phyloP scores from a whole-genome alignment of 1,140 invertebrate species.

The Habropoda laboriosa region DNA sequence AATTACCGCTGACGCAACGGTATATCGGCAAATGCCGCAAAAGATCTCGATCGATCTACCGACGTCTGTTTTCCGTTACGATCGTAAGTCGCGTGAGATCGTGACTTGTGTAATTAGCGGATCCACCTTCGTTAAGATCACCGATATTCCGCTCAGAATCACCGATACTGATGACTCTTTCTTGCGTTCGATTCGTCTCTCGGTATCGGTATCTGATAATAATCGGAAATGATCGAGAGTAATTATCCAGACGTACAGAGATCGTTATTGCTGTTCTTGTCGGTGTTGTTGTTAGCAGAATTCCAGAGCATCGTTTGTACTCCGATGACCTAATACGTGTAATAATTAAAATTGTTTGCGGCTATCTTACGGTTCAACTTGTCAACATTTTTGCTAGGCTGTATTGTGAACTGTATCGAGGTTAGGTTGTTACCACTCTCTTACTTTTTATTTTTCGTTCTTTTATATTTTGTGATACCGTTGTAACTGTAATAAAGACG shows the following conservation, averaged over 20 bases:
- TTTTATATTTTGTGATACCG: too few species aligned
- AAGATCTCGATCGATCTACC: conserved; percentile 14
- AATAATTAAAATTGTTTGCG: too few species aligned
- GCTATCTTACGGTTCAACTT: too few species aligned
- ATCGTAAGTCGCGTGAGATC: conserved; percentile 4
- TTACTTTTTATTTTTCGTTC: too few species aligned
- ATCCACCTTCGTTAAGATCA: conserved; percentile 28
- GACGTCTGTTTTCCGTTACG: not conserved
- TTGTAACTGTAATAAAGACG: too few species aligned
- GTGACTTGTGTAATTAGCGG: conserved; percentile 41
- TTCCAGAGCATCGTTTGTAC: not conserved
- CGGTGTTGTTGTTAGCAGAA: too few species aligned
- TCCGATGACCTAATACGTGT: too few species aligned
- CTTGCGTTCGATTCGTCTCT: not conserved
- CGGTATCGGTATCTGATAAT: not conserved
- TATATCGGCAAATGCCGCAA: not conserved
- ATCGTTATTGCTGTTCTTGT: too few species aligned
- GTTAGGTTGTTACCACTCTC: too few species aligned
- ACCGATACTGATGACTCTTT: conserved; percentile 14
- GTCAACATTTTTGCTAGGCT: too few species aligned
- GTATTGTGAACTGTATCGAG: too few species aligned
- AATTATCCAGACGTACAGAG: conserved; percentile 24
- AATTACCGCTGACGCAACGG: not conserved
- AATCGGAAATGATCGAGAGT: conserved; percentile 10
- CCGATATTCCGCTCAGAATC: not conserved